Percentiles rank a stretch among this genome's conserved stretches.
Conservation (phyloP, 2,888 invertebrate genomes). For the Cephus runcator region DNA sequence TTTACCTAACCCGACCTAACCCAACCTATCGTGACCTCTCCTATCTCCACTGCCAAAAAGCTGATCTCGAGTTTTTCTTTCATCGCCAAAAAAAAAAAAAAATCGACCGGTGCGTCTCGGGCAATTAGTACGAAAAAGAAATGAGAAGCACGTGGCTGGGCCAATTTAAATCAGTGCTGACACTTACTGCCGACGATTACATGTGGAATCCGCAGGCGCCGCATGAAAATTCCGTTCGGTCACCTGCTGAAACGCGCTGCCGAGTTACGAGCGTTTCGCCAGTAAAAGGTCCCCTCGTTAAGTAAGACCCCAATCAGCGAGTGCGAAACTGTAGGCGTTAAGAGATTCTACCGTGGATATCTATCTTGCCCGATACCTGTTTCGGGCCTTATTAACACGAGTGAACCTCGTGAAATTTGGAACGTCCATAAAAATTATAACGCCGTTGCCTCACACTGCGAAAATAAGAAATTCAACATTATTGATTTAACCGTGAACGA, state of each 20-base stretch:
- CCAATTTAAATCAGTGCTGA: constrained; percentile 47
- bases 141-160: constrained; percentile 39
- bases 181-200: constrained; percentile 49
- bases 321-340: not conserved
- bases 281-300: not conserved
- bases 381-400: not conserved
- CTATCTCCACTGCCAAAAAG: not conserved
- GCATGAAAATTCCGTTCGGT: constrained; percentile 38
- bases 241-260: constrained; percentile 19
- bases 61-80: not conserved
- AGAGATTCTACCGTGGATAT: not conserved
- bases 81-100: not conserved
- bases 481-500: not conserved
- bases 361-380: not conserved
- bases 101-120: constrained; percentile 23
- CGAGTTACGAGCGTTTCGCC: not conserved
- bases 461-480: not conserved
- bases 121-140: constrained; percentile 42
- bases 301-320: not conserved
- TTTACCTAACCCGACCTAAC: not conserved
- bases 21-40: not conserved
- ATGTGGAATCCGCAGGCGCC: constrained; percentile 17
- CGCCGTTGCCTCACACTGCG: not conserved
- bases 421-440: not conserved
- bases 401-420: not conserved